phyloP scores from a whole-genome alignment of 2,797 vertebrate species.

The Erithacus rubecula region DNA sequence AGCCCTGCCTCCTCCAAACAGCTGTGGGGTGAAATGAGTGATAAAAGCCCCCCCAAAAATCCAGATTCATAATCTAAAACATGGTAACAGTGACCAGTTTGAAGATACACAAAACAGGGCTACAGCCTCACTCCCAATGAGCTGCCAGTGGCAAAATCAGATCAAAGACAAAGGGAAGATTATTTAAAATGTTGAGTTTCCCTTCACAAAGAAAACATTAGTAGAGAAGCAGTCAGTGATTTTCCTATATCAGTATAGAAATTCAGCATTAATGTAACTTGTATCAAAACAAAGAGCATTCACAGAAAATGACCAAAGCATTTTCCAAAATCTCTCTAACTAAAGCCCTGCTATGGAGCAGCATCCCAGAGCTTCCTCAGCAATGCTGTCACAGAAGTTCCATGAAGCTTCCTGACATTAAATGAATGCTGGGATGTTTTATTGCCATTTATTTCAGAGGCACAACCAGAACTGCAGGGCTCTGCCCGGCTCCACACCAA shows the following conservation, averaged over 20 bases:
- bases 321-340: not conserved
- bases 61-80: not conserved
- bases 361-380: not conserved
- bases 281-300: not conserved
- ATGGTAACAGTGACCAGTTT: not conserved
- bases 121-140: not conserved
- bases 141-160: not conserved
- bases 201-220: not conserved
- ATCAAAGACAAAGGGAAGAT: not conserved
- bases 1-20: not conserved
- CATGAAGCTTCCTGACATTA: not conserved
- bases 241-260: not conserved
- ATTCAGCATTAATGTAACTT: not conserved
- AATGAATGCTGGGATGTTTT: not conserved
- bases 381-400: not conserved
- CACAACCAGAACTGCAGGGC: not conserved
- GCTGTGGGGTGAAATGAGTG: not conserved
- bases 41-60: not conserved
- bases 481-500: not conserved
- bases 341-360: not conserved
- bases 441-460: not conserved
- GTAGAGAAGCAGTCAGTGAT: not conserved
- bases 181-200: not conserved
- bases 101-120: not conserved
- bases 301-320: not conserved